phyloP scores from a whole-genome alignment of 2,113 vertebrate genomes.

The Clarias magur region DNA sequence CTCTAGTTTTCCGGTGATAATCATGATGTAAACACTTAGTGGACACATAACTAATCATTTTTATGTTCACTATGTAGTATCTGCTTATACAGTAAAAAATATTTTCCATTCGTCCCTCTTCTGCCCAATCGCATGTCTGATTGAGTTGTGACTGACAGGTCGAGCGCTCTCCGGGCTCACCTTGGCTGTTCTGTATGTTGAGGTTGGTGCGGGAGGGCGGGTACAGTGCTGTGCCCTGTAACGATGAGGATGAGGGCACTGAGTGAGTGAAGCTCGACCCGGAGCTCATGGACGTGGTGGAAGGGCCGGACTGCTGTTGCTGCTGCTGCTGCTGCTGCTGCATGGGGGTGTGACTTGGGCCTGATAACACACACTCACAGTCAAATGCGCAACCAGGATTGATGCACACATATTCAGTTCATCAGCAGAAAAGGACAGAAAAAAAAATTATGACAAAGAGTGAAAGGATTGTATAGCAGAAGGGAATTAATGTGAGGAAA shows the following conservation, averaged over 20 bases:
- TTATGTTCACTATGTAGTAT: no score
- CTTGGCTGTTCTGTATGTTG: constrained; percentile 91
- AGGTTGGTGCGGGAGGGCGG: constrained; percentile 88
- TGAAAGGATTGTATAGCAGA: background rate
- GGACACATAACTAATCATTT: background rate
- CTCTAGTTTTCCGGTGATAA: background rate
- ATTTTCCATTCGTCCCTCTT: background rate
- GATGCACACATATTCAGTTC: constrained; percentile 68
- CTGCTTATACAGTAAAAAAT: background rate
- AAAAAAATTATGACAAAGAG: background rate
- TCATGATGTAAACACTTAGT: background rate
- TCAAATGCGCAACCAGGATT: constrained; percentile 54
- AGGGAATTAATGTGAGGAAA: background rate
- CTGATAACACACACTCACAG: constrained; percentile 72
- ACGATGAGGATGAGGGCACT: constrained; percentile 68
- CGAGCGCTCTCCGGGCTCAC: constrained; percentile 71
- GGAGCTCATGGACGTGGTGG: constrained; percentile 83
- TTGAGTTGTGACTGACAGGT: background rate
- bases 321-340: constrained; percentile 90
- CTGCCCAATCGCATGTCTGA: background rate
- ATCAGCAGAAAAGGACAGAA: constrained; percentile 52
- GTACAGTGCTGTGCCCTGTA: constrained; percentile 85
- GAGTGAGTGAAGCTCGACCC: constrained; percentile 84
- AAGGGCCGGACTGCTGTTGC: constrained; percentile 63
- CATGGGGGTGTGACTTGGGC: constrained; percentile 85